phyloP scores from a whole-genome alignment of 2,113 vertebrate genomes.

The Perognathus longimembris region DNA sequence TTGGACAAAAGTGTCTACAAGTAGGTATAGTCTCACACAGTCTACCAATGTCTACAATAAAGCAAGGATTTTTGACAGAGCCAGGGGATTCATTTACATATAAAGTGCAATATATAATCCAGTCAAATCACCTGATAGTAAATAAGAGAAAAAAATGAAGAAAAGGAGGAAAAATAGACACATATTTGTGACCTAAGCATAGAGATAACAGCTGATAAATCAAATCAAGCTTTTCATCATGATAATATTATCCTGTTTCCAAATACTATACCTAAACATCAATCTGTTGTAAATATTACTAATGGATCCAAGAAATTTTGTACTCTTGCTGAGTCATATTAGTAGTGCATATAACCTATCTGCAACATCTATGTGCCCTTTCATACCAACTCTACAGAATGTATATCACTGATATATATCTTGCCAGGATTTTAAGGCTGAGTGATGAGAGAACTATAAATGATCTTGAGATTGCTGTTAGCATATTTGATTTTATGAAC shows the following conservation, averaged over 20 bases:
- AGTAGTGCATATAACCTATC: not conserved
- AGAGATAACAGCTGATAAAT: not conserved
- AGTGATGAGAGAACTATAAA: slow-evolving; percentile 47
- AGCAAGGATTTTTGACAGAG: not conserved
- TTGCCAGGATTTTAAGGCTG: not conserved
- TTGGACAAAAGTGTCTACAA: not conserved
- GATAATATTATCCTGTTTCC: not conserved
- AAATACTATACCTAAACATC: not conserved
- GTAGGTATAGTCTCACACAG: not conserved
- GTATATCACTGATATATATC: not conserved
- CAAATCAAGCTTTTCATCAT: not conserved
- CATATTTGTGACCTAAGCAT: not conserved
- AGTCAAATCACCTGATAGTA: not conserved
- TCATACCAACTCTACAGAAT: not conserved
- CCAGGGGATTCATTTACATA: not conserved
- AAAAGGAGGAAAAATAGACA: not conserved
- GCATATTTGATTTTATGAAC: slow-evolving; percentile 72
- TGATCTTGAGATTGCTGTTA: slow-evolving; percentile 47
- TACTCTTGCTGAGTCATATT: not conserved
- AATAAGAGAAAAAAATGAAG: not conserved
- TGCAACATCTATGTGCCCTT: not conserved
- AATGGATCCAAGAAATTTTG: not conserved
- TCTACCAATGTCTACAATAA: not conserved
- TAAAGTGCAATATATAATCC: not conserved
- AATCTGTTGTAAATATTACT: not conserved